These are phyloP conservation scores for Theodoxus fluviatilis DNA, from an alignment of 2,888 invertebrate species.

Conservation along the genomic window DNA sequence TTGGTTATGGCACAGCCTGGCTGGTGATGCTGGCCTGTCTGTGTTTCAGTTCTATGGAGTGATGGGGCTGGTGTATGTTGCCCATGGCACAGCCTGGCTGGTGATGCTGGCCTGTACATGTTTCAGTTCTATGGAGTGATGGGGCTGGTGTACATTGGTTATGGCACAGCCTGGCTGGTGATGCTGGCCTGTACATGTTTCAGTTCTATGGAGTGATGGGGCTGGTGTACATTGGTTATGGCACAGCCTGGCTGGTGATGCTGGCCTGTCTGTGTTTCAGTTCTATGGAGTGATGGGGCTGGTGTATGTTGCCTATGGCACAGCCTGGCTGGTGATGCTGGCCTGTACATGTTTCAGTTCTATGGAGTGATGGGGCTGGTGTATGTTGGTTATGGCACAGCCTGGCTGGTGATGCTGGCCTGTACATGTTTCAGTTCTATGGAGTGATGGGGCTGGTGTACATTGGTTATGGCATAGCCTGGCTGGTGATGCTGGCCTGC, in stretches of 20 bases:
- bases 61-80: conserved; percentile 87
- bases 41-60: conserved; percentile 91
- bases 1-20: conserved; percentile 84
- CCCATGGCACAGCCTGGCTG: conserved; percentile 84
- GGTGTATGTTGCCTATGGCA: neutral
- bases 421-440: conserved; percentile 75
- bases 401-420: conserved; percentile 70
- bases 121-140: conserved; percentile 86
- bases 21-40: conserved; percentile 80
- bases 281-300: neutral
- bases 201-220: conserved; percentile 93
- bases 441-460: conserved; percentile 89
- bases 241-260: conserved; percentile 81
- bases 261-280: conserved; percentile 72
- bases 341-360: conserved; percentile 71
- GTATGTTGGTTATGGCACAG: conserved; percentile 81
- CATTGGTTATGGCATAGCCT: conserved; percentile 80
- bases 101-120: conserved; percentile 75
- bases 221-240: conserved; percentile 82
- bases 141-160: conserved; percentile 86
- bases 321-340: conserved; percentile 5
- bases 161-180: conserved; percentile 82
- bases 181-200: conserved; percentile 74
- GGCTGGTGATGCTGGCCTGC: conserved; percentile 82
- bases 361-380: conserved; percentile 89